These are phyloP conservation scores for Listronotus bonariensis DNA, from an alignment of 1,140 invertebrate species.

Conservation along the genomic window DNA sequence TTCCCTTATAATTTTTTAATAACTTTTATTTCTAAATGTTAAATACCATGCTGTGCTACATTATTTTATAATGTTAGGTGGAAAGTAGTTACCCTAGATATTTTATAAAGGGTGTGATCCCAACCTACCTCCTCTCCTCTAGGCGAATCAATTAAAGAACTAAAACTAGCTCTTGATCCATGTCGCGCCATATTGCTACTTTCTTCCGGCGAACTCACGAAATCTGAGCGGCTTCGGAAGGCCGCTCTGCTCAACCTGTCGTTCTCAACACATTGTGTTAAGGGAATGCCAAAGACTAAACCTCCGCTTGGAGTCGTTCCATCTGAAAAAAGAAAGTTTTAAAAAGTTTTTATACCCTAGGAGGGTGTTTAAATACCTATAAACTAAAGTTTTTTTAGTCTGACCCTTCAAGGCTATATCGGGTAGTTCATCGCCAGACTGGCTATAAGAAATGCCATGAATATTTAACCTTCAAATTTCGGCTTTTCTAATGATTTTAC, in stretches of 20 bases:
- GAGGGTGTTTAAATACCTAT: too few species aligned
- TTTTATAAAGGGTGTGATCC: neutral
- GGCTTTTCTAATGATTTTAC: too few species aligned
- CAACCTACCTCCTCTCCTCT: conserved; percentile 66
- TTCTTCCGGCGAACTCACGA: conserved; percentile 42
- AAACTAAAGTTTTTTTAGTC: too few species aligned
- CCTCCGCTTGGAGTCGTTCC: conserved; percentile 55
- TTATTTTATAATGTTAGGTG: neutral
- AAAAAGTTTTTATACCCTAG: neutral
- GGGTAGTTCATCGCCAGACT: too few species aligned
- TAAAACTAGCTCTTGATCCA: conserved; percentile 72
- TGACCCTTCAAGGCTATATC: too few species aligned
- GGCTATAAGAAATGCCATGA: too few species aligned
- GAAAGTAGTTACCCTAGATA: neutral
- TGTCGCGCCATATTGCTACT: conserved; percentile 58
- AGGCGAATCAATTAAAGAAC: conserved; percentile 66
- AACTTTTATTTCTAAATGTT: neutral
- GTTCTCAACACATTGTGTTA: conserved; percentile 80
- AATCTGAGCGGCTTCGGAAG: conserved; percentile 40
- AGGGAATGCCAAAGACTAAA: conserved; percentile 81
- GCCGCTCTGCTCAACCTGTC: conserved; percentile 62
- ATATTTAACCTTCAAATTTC: too few species aligned
- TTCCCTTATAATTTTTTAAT: too few species aligned
- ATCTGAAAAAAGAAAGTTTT: conserved; percentile 50
- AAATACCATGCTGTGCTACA: neutral